Conservation (phyloP, 2,888 invertebrate genomes). For the Drosophila nr. fundita region DNA sequence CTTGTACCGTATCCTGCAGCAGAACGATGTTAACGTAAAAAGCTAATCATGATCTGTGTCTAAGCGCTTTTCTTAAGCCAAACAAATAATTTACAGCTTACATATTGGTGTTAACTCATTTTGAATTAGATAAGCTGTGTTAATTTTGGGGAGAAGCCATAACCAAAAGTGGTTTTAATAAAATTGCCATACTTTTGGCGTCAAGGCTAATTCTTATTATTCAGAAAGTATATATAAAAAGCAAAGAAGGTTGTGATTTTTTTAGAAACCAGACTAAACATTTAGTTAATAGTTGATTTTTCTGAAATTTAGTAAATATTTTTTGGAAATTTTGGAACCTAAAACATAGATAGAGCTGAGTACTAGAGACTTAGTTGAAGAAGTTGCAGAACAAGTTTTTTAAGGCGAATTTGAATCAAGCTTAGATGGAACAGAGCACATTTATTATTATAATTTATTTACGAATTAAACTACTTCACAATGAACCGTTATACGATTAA, state of each 20-base stretch:
- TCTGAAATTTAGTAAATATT: not conserved
- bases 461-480: not conserved
- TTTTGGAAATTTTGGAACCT: too few species aligned
- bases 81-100: not conserved
- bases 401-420: not conserved
- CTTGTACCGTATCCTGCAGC: not conserved
- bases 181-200: not conserved
- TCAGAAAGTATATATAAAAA: not conserved
- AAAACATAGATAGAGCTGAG: not conserved
- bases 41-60: not conserved
- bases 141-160: not conserved
- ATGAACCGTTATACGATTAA: not conserved
- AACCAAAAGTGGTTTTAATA: not conserved
- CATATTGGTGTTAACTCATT: not conserved
- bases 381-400: not conserved
- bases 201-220: not conserved
- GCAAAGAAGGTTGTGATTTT: accelerated
- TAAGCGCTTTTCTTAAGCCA: not conserved
- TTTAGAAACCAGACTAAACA: not conserved
- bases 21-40: not conserved
- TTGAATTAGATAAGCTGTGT: not conserved
- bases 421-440: not conserved
- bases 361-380: too few species aligned
- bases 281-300: not conserved
- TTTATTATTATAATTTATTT: not conserved